Conservation (phyloP, 1,140 invertebrate genomes). For the Drosophila elegans region DNA sequence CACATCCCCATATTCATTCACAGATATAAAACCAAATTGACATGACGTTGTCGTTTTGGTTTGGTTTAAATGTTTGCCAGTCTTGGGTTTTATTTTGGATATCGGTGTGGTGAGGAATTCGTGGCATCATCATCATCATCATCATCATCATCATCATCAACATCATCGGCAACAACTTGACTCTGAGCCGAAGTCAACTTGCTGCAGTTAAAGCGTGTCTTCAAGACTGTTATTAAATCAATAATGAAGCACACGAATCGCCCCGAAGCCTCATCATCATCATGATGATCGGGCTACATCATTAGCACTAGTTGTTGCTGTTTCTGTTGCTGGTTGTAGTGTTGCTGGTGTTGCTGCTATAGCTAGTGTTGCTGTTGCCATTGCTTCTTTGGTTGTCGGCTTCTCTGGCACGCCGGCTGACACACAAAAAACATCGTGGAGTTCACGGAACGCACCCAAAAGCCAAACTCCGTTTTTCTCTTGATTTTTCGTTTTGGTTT, state of each 20-base stretch:
- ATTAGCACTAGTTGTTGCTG: conserved; percentile 65
- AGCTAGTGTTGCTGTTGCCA: conserved; percentile 20
- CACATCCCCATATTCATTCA: conserved; percentile 24
- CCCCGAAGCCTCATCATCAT: conserved; percentile 52
- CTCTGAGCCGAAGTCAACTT: conserved; percentile 53
- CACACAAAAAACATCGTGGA: conserved; percentile 83
- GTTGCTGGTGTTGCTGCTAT: conserved; percentile 26
- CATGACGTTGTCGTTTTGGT: conserved; percentile 55
- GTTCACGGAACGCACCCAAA: conserved; percentile 85
- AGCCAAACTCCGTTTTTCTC: conserved; percentile 74
- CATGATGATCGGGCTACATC: conserved; percentile 65
- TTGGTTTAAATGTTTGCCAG: conserved; percentile 57
- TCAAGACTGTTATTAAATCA: conserved; percentile 83
- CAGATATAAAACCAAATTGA: conserved; percentile 40
- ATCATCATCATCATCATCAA: conserved; percentile 33
- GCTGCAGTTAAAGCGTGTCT: conserved; percentile 80
- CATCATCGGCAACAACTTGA: conserved; percentile 72
- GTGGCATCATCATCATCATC: conserved; percentile 76
- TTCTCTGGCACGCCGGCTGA: conserved; percentile 70
- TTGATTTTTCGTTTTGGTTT: neutral
- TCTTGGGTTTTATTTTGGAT: neutral
- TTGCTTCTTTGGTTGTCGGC: conserved; percentile 37
- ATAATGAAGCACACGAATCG: conserved; percentile 83
- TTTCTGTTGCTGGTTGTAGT: neutral
- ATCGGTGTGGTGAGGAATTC: conserved; percentile 56